Conservation (phyloP, 2,888 invertebrate genomes). For the Limenitis camilla region DNA sequence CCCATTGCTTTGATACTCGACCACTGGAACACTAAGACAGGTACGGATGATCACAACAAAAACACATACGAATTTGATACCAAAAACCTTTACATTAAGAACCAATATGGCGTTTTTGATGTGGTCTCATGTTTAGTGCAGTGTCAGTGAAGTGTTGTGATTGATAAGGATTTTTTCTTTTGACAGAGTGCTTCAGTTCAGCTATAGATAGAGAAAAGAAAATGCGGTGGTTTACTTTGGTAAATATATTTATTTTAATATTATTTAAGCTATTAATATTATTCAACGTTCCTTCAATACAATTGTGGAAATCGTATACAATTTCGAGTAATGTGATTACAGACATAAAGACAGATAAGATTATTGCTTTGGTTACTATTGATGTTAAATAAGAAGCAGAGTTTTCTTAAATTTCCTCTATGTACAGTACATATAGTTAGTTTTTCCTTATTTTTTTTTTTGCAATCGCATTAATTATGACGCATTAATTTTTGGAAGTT, state of each 20-base stretch:
- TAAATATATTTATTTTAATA: slow-evolving; percentile 35
- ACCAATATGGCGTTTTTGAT: slow-evolving; percentile 3
- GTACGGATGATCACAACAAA: slow-evolving; percentile 24
- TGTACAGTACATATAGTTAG: no score
- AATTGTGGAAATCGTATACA: no score
- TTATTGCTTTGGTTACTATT: no score
- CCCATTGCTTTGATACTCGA: slow-evolving; percentile 61
- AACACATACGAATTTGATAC: slow-evolving; percentile 3
- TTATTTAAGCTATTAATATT: background rate
- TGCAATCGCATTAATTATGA: no score
- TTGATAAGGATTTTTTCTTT: slow-evolving; percentile 49
- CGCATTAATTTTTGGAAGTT: no score
- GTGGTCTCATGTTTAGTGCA: slow-evolving; percentile 27
- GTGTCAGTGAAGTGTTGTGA: slow-evolving; percentile 28
- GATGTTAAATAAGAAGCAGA: no score
- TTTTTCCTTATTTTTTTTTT: no score
- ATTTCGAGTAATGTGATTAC: no score
- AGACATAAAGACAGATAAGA: no score
- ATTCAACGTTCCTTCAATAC: background rate
- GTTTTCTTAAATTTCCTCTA: no score
- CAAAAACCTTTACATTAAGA: background rate
- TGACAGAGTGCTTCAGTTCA: slow-evolving; percentile 58
- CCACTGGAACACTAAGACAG: slow-evolving; percentile 31
- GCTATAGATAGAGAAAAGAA: slow-evolving; percentile 34
- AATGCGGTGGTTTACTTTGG: slow-evolving; percentile 64